Evolutionary conservation across 1,140 invertebrate genomes (phyloP), one percentile per base, ranked within the genome.

Genomic region (Propsilocerus akamusi): DNA sequence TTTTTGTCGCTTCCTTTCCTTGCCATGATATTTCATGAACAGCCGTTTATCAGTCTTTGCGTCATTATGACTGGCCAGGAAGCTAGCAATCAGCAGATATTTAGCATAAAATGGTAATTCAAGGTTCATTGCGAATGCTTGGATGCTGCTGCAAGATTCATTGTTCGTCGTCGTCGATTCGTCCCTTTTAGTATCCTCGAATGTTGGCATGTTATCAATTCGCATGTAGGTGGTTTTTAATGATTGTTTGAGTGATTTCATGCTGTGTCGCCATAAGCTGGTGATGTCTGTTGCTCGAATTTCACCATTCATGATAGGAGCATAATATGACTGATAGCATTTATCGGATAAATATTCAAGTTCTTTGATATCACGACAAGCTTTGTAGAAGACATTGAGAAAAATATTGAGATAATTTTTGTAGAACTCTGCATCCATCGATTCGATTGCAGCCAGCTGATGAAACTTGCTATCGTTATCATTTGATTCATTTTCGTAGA

Each of bases 101-200:
- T 93, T 93, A 0, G 83, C 82, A 65, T 89, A 93, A 59, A 79
- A 90, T 0, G 89, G 90, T 5, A 95, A 66, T 61, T 94, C 88
- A 47, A 90, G 75, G 51, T 75, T 79, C 52, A 83, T 72, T 5
- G 75, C 74, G 56, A 77, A 66, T 24, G 71, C 47, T 67, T 70
- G 48, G 70, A 74, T 5, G 71, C 72, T 37, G 63, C 66, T 69
- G 62, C 57, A 63, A 67, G 51, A 69, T 57, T 30, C 58, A 58
- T 37, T 65, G 62, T 52, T 66, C 64, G 52, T 60, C 63, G 23
- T 66, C 62, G 49, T n/a, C 34, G 22, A 20, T 20, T 41, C 34
- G 10, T 47, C n/a, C 8, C 5, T 25, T 10, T 4, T 47, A 47
- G 30, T 20, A 22, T 49, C 51, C 20, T 55, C 55, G 5, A 53